Conservation (phyloP, 2,113 vertebrate genomes). For the Cepphus grylle region DNA sequence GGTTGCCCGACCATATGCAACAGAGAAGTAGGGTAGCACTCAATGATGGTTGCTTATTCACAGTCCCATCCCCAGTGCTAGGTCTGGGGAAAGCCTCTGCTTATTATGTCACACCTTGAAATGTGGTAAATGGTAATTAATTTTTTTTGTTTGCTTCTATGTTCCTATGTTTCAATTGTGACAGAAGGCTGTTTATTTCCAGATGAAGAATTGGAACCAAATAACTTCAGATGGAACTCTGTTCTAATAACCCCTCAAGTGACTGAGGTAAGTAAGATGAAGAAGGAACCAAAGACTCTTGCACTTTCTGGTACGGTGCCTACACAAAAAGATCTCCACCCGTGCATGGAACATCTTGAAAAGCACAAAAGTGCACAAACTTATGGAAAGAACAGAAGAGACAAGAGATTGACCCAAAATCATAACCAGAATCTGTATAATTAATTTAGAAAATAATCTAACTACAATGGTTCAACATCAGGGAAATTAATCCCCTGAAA, state of each 20-base stretch:
- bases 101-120: neutral
- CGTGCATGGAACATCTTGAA: neutral
- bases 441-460: neutral
- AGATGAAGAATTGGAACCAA: neutral
- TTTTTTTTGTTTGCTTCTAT: neutral
- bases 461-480: neutral
- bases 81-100: neutral
- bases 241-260: neutral
- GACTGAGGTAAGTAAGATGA: neutral
- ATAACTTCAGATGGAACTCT: neutral
- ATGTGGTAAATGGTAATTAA: fast-evolving
- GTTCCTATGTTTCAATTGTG: neutral
- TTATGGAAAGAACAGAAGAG: neutral
- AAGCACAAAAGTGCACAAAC: neutral
- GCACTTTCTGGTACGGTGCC: neutral
- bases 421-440: neutral
- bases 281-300: neutral
- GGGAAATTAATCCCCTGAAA: neutral
- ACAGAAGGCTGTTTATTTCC: neutral
- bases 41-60: neutral
- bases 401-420: neutral
- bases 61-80: neutral
- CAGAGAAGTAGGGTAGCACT: neutral
- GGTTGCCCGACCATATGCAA: fast-evolving
- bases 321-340: neutral